Conservation (phyloP, 2,888 invertebrate species). For the Eulithis testata region DNA sequence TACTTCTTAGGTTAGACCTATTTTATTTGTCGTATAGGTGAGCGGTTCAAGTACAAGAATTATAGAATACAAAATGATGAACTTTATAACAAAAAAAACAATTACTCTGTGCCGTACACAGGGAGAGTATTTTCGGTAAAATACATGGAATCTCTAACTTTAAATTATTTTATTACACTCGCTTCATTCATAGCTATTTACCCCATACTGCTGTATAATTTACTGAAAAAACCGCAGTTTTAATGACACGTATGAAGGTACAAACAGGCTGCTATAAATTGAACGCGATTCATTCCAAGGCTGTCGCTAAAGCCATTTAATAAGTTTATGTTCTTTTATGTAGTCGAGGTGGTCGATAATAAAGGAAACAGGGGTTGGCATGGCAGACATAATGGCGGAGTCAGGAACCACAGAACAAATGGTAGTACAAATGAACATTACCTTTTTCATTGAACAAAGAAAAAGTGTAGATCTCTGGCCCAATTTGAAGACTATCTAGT, state of each 20-base stretch:
- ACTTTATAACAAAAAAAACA: no score
- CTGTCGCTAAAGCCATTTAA: conserved; percentile 44
- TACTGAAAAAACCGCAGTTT: conserved; percentile 32
- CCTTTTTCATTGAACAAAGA: not conserved
- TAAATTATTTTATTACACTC: not conserved
- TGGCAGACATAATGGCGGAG: conserved; percentile 47
- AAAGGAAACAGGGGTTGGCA: conserved; percentile 40
- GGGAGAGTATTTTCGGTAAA: no score
- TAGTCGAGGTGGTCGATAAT: conserved; percentile 42
- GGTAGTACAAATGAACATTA: not conserved
- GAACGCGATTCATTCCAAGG: conserved; percentile 38
- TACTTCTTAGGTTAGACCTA: no score
- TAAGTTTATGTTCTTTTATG: conserved; percentile 42
- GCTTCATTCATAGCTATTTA: conserved; percentile 1
- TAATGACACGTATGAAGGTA: conserved; percentile 33
- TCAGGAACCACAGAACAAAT: conserved; percentile 17
- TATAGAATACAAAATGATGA: no score
- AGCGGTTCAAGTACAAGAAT: no score
- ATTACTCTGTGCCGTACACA: no score
- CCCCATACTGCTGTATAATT: conserved; percentile 30
- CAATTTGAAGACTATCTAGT: no score
- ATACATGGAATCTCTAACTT: not conserved
- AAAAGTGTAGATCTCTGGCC: not conserved
- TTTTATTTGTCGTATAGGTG: no score
- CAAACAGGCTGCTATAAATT: conserved; percentile 36